Evolutionary conservation across 2,113 vertebrate species (phyloP), one percentile per base, ranked within the genome.

Genomic region (Coracopsis vasa): DNA sequence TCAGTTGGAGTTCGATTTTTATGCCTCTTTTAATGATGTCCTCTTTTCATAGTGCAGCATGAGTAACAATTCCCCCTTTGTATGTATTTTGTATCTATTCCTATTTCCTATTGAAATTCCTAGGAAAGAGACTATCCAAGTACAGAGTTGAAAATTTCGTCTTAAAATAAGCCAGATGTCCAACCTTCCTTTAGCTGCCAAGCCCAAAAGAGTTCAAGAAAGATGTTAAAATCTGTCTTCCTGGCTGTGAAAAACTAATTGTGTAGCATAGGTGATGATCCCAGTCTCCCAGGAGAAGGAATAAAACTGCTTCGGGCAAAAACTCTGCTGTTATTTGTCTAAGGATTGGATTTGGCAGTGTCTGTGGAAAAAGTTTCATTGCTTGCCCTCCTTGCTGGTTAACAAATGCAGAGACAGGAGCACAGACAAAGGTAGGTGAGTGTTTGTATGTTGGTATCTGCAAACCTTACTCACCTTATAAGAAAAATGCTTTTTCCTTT

Each of bases 81-180:
- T 95, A 96, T 92, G 77, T 94, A 77, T 96, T 96, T 90, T 95
- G 91, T 94, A 94, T 97, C 94, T 96, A 88, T 96, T 97, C 94
- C 77, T 94, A 91, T 96, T 96, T 97, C 96, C 96, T 95, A 94
- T 80, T 95, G 95, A 95, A 95, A 96, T 97, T 96, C 96, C 83
- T 94, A 91, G 86, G 94, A 92, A 96, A 91, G 92, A 95, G 48
- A 53, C 92, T 96, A 82, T 96, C 94, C 96, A 96, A 97, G 92
- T 89, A 92, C n/a, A 84, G 90, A 96, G 93, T 33, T 94, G 95
- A 95, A 95, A 95, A 93, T 93, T 95, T 94, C 0, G 0, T 92
- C 90, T 94, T 97, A 97, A 97, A 97, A 97, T 95, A 97, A 97
- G 95, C 96, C 97, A 97, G 96, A 97, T 97, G 96, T 97, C 96